phyloP scores from a whole-genome alignment of 1,140 invertebrate genomes.

The Periplaneta americana region DNA sequence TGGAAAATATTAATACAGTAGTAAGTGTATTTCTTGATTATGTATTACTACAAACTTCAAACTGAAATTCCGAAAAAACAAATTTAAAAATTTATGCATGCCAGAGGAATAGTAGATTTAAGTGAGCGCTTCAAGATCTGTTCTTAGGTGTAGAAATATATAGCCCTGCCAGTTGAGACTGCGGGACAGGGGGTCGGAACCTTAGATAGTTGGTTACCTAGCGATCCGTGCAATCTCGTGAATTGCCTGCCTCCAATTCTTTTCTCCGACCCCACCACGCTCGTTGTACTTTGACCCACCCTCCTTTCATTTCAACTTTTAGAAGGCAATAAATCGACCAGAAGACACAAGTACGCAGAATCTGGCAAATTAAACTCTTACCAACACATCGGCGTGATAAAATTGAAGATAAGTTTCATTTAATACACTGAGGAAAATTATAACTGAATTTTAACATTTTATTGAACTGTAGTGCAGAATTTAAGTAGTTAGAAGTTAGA shows the following conservation, averaged over 20 bases:
- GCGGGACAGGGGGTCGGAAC: too few relatives aligned
- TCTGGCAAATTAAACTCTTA: background rate
- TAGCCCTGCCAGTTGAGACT: too few relatives aligned
- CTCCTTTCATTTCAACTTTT: background rate
- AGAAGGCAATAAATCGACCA: background rate
- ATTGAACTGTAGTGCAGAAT: background rate
- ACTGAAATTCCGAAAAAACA: too few relatives aligned
- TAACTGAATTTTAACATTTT: background rate
- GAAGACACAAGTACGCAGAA: background rate
- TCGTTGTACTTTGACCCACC: background rate
- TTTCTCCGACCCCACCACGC: background rate
- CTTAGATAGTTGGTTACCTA: background rate
- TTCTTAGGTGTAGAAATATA: too few relatives aligned
- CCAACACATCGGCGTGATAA: background rate
- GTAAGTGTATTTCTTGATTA: too few relatives aligned
- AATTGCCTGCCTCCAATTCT: background rate
- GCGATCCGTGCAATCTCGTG: background rate
- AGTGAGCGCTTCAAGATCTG: too few relatives aligned
- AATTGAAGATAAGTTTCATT: background rate
- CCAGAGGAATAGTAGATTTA: too few relatives aligned
- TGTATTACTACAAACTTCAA: too few relatives aligned
- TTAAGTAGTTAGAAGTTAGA: too few relatives aligned
- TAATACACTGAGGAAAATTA: background rate
- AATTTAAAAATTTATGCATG: too few relatives aligned
- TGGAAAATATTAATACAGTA: too few relatives aligned